phyloP scores from a whole-genome alignment of 2,888 invertebrate genomes.

The Zeuzera pyrina region DNA sequence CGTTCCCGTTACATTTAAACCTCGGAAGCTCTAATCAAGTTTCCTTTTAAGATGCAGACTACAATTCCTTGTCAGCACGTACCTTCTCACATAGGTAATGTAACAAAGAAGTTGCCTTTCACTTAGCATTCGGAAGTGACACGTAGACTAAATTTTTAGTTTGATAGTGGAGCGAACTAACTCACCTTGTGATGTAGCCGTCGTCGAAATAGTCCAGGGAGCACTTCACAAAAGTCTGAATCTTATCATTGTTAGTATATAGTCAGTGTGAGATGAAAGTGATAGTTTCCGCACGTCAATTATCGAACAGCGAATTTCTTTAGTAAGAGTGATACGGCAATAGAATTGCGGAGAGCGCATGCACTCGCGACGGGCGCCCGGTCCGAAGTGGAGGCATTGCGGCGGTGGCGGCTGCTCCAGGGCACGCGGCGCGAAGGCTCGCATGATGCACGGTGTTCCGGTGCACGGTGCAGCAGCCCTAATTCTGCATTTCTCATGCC shows the following conservation, averaged over 20 bases:
- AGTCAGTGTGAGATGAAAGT: slow-evolving; percentile 38
- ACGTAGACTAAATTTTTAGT: slow-evolving; percentile 55
- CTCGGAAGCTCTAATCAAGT: no score
- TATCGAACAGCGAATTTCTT: no score
- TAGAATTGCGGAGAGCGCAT: slow-evolving; percentile 30
- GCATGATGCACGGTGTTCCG: background rate
- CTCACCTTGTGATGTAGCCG: slow-evolving; percentile 43
- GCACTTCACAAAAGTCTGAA: slow-evolving; percentile 42
- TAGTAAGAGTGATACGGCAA: no score
- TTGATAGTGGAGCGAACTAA: slow-evolving; percentile 32
- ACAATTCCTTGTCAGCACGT: slow-evolving; percentile 2
- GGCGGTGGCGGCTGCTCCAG: slow-evolving; percentile 10
- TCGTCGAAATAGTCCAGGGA: slow-evolving; percentile 15
- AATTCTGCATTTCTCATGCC: no score
- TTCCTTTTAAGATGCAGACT: no score
- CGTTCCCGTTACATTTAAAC: no score
- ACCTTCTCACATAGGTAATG: slow-evolving; percentile 48
- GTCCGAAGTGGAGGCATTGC: slow-evolving; percentile 36
- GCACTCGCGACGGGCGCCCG: slow-evolving; percentile 44
- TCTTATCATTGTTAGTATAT: slow-evolving; percentile 36
- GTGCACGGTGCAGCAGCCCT: background rate
- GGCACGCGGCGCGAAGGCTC: background rate
- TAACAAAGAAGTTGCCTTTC: slow-evolving; percentile 67
- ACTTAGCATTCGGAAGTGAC: slow-evolving; percentile 63
- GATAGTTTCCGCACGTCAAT: slow-evolving; percentile 37